These are phyloP conservation scores for Triplophysa bombifrons DNA, from an alignment of 2,797 vertebrate species.

Conservation along the genomic window DNA sequence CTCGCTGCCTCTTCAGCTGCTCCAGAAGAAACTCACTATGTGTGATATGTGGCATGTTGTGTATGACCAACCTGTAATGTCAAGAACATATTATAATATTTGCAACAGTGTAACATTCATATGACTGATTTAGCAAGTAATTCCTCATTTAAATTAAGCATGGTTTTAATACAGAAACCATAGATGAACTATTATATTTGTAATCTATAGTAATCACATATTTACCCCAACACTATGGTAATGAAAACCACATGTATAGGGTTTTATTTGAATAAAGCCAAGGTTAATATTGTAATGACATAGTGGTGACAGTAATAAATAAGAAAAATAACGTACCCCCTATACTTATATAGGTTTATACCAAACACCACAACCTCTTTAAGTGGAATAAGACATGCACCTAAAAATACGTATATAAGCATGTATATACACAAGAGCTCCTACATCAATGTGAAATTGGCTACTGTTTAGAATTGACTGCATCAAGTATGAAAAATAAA, in stretches of 20 bases:
- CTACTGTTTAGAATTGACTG: slow-evolving; percentile 21
- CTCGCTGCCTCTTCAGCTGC: slow-evolving; percentile 88
- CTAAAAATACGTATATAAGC: not conserved
- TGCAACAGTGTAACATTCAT: not conserved
- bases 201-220: not conserved
- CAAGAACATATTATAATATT: slow-evolving; percentile 3
- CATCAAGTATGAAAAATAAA: slow-evolving; percentile 76
- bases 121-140: not conserved
- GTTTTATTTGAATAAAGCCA: no score
- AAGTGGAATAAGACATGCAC: slow-evolving; percentile 25
- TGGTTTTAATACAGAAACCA: not conserved
- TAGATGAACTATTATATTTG: not conserved
- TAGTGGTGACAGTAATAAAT: not conserved
- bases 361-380: slow-evolving; percentile 19
- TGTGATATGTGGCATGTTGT: slow-evolving; percentile 62
- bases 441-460: not conserved
- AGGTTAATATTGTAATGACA: no score
- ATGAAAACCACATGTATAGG: not conserved
- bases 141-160: not conserved
- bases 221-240: not conserved
- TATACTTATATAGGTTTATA: not conserved
- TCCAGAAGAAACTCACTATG: slow-evolving; percentile 91
- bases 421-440: not conserved
- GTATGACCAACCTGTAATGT: slow-evolving; percentile 4
- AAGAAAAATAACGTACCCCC: not conserved